These are phyloP conservation scores for Nycticebus coucang DNA, from an alignment of 2,113 vertebrate species.

Conservation along the genomic window DNA sequence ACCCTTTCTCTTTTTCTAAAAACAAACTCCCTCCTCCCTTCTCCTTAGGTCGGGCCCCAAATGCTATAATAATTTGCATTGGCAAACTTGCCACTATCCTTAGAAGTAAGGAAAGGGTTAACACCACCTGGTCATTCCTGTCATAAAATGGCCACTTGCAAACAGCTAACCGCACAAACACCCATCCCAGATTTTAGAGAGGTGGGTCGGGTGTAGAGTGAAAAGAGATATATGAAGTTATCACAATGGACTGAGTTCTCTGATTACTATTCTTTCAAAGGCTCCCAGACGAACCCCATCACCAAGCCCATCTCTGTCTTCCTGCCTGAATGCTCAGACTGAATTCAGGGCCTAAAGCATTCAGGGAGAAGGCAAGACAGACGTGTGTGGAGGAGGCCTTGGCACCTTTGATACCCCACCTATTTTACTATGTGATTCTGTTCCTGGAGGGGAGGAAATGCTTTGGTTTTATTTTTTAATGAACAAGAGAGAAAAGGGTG, in stretches of 20 bases:
- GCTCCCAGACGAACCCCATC: constrained; percentile 77
- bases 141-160: constrained; percentile 94
- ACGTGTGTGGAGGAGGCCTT: constrained; percentile 77
- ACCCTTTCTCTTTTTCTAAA: constrained; percentile 86
- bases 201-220: constrained; percentile 60
- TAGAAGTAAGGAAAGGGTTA: constrained; percentile 86
- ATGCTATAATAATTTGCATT: constrained; percentile 64
- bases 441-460: background rate
- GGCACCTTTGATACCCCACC: constrained; percentile 80
- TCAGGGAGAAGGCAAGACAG: constrained; percentile 85
- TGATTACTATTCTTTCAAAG: constrained; percentile 77
- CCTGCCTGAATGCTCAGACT: constrained; percentile 83
- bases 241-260: constrained; percentile 5
- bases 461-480: background rate
- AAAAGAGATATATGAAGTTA: background rate
- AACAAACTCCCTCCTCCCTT: constrained; percentile 72
- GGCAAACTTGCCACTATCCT: constrained; percentile 68
- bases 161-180: constrained; percentile 95
- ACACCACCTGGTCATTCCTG: constrained; percentile 82
- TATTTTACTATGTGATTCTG: constrained; percentile 56
- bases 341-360: constrained; percentile 69
- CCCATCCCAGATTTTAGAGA: constrained; percentile 90
- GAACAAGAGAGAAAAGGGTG: background rate
- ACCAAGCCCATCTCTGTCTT: constrained; percentile 80
- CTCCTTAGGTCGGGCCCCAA: constrained; percentile 73